phyloP scores from a whole-genome alignment of 2,888 invertebrate species.

The Osmoderma eremita region DNA sequence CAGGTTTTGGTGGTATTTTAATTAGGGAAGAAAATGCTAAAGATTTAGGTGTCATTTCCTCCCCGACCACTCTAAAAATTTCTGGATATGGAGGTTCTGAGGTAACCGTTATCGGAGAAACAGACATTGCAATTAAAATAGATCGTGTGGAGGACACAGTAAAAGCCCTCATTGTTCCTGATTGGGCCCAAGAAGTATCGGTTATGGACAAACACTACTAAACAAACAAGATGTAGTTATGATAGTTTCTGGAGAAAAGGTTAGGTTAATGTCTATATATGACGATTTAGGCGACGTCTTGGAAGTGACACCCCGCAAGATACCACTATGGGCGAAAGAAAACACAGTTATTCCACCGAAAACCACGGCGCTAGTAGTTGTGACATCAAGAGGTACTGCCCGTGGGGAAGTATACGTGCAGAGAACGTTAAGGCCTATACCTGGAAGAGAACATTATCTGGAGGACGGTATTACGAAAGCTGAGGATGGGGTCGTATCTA shows the following conservation, averaged over 20 bases:
- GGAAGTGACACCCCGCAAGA: constrained; percentile 7
- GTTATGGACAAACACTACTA: constrained; percentile 35
- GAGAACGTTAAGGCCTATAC: constrained; percentile 3
- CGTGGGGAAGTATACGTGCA: constrained; percentile 12
- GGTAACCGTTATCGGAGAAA: constrained; percentile 17
- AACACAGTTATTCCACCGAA: constrained; percentile 20
- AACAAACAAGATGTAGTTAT: constrained; percentile 23
- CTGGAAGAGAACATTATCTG: constrained; percentile 11
- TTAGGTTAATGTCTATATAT: not conserved
- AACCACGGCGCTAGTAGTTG: not conserved
- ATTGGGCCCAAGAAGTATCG: constrained; percentile 29
- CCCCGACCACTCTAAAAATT: not conserved
- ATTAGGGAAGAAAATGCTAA: constrained; percentile 16
- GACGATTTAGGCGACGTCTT: constrained; percentile 9
- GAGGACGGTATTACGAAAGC: constrained; percentile 16
- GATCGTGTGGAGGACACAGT: constrained; percentile 28
- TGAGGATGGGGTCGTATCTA: constrained; percentile 14
- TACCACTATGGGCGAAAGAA: constrained; percentile 28
- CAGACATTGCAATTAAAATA: constrained; percentile 22
- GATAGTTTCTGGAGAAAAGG: constrained; percentile 20
- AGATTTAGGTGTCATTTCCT: too few relatives aligned
- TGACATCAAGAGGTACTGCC: constrained; percentile 3
- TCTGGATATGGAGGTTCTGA: constrained; percentile 5
- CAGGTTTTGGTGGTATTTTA: constrained; percentile 34
- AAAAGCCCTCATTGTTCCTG: constrained; percentile 22